phyloP scores from a whole-genome alignment of 2,888 invertebrate species.

The Pantelozetes paolii region DNA sequence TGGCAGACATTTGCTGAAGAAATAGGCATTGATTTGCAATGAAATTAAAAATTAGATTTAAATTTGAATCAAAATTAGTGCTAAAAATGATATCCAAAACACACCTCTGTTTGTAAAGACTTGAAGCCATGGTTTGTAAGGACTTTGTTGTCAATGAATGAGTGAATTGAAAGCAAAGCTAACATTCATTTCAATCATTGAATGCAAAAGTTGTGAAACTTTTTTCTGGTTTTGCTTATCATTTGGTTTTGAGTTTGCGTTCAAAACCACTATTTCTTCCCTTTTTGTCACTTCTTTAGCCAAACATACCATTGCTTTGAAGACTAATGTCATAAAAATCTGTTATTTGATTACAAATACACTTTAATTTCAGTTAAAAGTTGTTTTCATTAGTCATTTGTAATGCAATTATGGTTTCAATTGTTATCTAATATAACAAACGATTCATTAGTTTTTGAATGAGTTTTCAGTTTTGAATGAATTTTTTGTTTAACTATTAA shows the following conservation, averaged over 20 bases:
- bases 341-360: slow-evolving; percentile 4
- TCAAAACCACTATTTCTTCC: neutral
- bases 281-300: neutral
- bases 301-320: neutral
- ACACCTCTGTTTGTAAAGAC: slow-evolving; percentile 31
- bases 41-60: too few species aligned
- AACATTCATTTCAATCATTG: too few species aligned
- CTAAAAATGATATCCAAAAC: neutral
- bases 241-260: slow-evolving; percentile 7
- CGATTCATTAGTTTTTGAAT: neutral
- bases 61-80: slow-evolving; percentile 11
- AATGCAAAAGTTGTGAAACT: neutral
- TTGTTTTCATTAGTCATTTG: too few species aligned
- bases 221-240: neutral
- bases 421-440: too few species aligned
- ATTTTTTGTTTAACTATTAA: neutral
- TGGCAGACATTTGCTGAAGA: too few species aligned
- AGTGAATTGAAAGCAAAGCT: too few species aligned
- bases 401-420: too few species aligned
- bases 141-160: neutral
- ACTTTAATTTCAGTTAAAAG: too few species aligned
- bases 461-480: neutral
- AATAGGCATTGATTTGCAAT: too few species aligned
- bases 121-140: slow-evolving; percentile 21
- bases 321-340: neutral